Percentiles rank a stretch among this genome's conserved stretches.
Conservation (phyloP, 2,888 invertebrate genomes). For the Mesorhabditis sp. region DNA sequence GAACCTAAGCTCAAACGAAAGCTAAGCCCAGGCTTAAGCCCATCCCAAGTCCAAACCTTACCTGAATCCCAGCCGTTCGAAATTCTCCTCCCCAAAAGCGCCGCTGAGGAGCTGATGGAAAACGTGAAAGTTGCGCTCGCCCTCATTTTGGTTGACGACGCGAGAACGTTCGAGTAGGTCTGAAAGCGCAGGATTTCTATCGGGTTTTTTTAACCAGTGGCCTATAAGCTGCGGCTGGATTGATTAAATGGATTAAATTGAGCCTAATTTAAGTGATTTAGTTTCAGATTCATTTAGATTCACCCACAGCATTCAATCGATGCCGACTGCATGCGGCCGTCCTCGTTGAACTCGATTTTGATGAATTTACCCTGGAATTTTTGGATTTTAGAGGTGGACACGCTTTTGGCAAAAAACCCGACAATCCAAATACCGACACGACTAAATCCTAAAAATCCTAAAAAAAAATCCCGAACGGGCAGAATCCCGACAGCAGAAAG, state of each 20-base stretch:
- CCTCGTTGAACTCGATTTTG: constrained; percentile 46
- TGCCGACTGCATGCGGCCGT: constrained; percentile 41
- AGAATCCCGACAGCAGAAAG: too few species aligned
- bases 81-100: constrained; percentile 25
- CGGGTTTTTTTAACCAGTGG: not conserved
- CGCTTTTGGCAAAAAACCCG: not conserved
- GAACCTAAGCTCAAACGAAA: too few species aligned
- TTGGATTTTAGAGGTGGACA: not conserved
- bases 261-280: too few species aligned
- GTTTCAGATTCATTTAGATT: too few species aligned
- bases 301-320: constrained; percentile 55
- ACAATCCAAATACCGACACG: not conserved
- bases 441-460: too few species aligned
- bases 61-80: not conserved
- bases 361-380: constrained; percentile 54
- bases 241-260: not conserved
- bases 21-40: too few species aligned
- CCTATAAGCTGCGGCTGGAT: too few species aligned
- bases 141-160: constrained; percentile 67
- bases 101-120: constrained; percentile 67
- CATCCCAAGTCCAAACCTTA: not conserved
- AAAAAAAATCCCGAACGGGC: too few species aligned
- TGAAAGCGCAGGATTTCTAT: constrained; percentile 18
- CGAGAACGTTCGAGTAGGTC: constrained; percentile 63
- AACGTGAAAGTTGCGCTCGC: constrained; percentile 70